Percentiles rank a stretch among this genome's conserved stretches.
phyloP scores from a whole-genome alignment of 2,113 vertebrate species.

The Sander lucioperca region DNA sequence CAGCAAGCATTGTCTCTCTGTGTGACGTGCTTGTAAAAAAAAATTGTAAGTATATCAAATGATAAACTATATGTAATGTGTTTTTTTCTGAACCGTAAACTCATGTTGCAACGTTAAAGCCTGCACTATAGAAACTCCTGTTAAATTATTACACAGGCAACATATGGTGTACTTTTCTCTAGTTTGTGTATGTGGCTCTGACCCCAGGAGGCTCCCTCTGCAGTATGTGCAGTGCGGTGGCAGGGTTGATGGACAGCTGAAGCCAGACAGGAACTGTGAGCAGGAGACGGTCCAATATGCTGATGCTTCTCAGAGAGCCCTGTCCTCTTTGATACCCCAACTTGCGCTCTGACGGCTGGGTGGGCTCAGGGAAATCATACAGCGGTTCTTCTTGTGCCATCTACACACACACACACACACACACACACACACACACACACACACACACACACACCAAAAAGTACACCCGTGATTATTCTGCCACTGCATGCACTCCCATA shows the following conservation, averaged over 20 bases:
- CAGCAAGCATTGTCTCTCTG: background rate
- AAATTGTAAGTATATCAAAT: background rate
- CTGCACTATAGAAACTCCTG: conserved; percentile 33
- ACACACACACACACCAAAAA: conserved; percentile 6
- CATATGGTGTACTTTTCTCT: background rate
- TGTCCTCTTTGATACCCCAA: conserved; percentile 65
- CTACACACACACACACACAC: conserved; percentile 53
- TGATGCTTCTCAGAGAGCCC: conserved; percentile 84
- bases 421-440: conserved; percentile 20
- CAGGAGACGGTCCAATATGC: conserved; percentile 89
- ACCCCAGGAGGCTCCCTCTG: conserved; percentile 91
- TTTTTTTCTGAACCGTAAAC: background rate
- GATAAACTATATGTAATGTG: background rate
- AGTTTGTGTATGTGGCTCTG: conserved; percentile 51
- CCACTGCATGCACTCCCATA: background rate
- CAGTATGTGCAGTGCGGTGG: conserved; percentile 89
- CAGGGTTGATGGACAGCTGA: conserved; percentile 90
- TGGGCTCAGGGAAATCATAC: conserved; percentile 86
- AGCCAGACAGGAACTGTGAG: conserved; percentile 91
- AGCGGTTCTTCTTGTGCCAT: conserved; percentile 84
- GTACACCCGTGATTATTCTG: background rate
- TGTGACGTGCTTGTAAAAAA: background rate
- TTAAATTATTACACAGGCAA: conserved; percentile 50
- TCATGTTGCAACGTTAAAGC: conserved; percentile 22
- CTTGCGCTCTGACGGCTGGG: conserved; percentile 42